These are phyloP conservation scores for Arenaria interpres DNA, from an alignment of 2,113 vertebrate genomes.

Conservation along the genomic window DNA sequence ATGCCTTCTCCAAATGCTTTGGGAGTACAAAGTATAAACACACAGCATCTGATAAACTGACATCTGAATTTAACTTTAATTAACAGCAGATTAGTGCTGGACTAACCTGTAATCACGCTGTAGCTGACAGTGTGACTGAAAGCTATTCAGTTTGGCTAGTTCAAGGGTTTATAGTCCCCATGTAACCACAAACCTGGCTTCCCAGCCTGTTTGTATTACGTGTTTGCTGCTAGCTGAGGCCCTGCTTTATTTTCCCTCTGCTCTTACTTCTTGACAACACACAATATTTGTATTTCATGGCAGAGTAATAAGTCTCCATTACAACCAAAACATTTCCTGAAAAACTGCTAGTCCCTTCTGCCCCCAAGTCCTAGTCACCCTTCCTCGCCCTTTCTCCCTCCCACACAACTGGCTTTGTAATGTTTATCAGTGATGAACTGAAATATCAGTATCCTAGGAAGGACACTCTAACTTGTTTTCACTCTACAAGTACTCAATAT, in stretches of 20 bases:
- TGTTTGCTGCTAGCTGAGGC: background rate
- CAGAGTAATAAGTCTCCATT: background rate
- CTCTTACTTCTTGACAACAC: background rate
- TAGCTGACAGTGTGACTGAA: background rate
- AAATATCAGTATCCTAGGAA: background rate
- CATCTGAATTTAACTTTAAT: background rate
- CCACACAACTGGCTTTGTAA: background rate
- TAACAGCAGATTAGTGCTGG: background rate
- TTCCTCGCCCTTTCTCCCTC: background rate
- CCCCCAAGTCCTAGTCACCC: background rate
- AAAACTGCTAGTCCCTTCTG: background rate
- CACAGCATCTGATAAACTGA: background rate
- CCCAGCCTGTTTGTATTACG: background rate
- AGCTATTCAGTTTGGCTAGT: background rate
- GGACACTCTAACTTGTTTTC: background rate
- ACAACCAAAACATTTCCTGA: background rate
- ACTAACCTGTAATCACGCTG: background rate
- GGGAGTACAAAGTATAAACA: background rate
- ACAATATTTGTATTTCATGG: background rate
- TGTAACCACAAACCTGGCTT: slow-evolving; percentile 6
- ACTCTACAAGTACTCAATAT: background rate
- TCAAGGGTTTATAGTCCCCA: background rate
- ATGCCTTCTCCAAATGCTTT: background rate
- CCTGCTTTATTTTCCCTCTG: background rate
- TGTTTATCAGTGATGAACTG: background rate